Conservation (phyloP, 2,113 vertebrate species). For the Sardina pilchardus region DNA sequence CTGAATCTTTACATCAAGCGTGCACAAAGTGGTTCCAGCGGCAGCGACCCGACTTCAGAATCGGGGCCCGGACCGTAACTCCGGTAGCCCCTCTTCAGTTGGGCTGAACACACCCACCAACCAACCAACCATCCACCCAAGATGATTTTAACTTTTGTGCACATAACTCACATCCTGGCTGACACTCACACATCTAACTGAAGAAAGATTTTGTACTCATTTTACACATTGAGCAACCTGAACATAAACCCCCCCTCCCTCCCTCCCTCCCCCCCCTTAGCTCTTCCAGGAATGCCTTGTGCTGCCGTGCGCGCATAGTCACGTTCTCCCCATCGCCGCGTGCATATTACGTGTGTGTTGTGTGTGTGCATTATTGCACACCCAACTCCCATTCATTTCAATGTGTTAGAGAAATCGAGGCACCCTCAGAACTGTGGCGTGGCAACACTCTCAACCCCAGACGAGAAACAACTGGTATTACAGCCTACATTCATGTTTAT, state of each 20-base stretch:
- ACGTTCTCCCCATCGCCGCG: not conserved
- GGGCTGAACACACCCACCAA: not conserved
- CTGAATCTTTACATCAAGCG: constrained; percentile 98
- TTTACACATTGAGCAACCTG: not conserved
- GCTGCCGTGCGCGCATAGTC: constrained; percentile 21
- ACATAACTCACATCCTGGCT: constrained; percentile 42
- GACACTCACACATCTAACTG: constrained; percentile 66
- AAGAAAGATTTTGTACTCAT: constrained; percentile 24
- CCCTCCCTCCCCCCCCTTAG: too few relatives aligned
- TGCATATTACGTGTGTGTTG: not conserved
- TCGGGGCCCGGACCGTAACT: constrained; percentile 82
- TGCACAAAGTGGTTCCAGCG: constrained; percentile 87
- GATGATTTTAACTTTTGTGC: constrained; percentile 1
- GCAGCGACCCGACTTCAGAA: constrained; percentile 81
- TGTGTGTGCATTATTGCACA: not conserved
- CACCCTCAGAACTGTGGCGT: constrained; percentile 24
- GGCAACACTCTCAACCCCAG: constrained; percentile 28
- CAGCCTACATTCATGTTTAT: not conserved
- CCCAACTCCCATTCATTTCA: constrained; percentile 33
- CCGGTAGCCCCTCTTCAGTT: not conserved
- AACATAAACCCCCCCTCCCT: not conserved
- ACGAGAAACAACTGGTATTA: constrained; percentile 14
- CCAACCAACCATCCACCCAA: not conserved
- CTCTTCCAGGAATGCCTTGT: constrained; percentile 11
- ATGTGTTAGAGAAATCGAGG: not conserved